A percentile compares a stretch with the other conserved stretches of the same genome.
phyloP scores from a whole-genome alignment of 2,113 vertebrate genomes.

The Prochilodus magdalenae region DNA sequence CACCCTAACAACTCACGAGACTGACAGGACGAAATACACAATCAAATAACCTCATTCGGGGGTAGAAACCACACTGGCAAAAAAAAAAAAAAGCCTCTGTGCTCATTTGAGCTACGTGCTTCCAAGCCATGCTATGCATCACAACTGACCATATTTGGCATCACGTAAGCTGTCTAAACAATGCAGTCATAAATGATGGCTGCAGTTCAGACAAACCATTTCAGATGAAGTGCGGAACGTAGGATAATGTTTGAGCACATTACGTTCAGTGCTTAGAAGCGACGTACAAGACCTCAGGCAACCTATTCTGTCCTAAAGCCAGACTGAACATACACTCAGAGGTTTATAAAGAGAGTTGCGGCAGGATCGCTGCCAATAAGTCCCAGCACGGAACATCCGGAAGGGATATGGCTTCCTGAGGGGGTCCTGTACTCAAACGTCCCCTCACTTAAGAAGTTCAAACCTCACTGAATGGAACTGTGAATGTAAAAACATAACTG shows the following conservation, averaged over 20 bases:
- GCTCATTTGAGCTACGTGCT: conserved; percentile 51
- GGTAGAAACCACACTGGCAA: conserved; percentile 17
- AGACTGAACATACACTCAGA: neutral
- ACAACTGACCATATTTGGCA: conserved; percentile 58
- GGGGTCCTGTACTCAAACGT: conserved; percentile 32
- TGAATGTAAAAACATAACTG: neutral
- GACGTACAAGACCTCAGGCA: conserved; percentile 17
- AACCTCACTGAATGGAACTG: conserved; percentile 3
- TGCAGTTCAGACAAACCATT: conserved; percentile 31
- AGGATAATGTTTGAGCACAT: neutral
- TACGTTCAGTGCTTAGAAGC: conserved; percentile 23
- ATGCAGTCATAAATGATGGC: conserved; percentile 47
- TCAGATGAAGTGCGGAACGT: neutral
- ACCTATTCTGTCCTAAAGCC: conserved; percentile 28
- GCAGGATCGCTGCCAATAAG: conserved; percentile 41
- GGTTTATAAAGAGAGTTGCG: conserved; percentile 20
- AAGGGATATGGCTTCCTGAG: conserved; percentile 42
- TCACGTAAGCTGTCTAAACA: conserved; percentile 48
- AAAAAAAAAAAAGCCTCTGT: conserved; percentile 34
- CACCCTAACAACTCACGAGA: conserved; percentile 6
- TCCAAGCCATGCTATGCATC: conserved; percentile 44
- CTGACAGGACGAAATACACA: neutral
- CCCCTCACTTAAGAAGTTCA: conserved; percentile 14
- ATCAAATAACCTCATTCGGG: conserved; percentile 21
- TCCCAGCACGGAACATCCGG: neutral